Percentiles rank a stretch among this genome's conserved stretches.
phyloP scores from a whole-genome alignment of 2,888 invertebrate species.

The Melieria crassipennis region DNA sequence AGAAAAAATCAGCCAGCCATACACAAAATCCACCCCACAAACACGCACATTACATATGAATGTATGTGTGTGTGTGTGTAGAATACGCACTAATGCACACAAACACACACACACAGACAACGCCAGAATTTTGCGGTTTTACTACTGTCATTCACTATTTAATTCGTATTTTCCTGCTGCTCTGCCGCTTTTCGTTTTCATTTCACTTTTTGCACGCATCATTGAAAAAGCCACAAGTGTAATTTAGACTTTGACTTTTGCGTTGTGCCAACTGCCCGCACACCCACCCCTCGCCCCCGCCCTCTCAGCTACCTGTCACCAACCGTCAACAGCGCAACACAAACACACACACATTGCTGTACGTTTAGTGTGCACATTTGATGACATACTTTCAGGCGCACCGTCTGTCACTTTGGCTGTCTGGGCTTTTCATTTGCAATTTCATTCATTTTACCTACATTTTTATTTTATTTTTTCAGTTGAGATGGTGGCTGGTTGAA shows the following conservation, averaged over 20 bases:
- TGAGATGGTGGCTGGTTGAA: no score
- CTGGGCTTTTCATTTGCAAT: no score
- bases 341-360: no score
- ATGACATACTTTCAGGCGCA: constrained; percentile 10
- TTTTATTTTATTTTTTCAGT: no score
- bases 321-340: no score
- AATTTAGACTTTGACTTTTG: constrained; percentile 33
- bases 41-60: constrained; percentile 7
- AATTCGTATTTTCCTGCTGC: not conserved
- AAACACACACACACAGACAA: constrained; percentile 1
- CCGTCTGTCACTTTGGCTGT: not conserved
- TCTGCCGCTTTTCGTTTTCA: constrained; percentile 9
- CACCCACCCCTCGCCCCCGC: not conserved
- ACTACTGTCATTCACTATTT: constrained; percentile 36
- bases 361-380: no score
- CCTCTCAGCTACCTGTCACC: constrained; percentile 1
- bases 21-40: constrained; percentile 22
- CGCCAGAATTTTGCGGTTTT: constrained; percentile 35
- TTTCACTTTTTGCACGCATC: not conserved
- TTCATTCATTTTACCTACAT: no score
- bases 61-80: not conserved
- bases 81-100: no score
- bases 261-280: not conserved
- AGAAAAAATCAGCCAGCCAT: constrained; percentile 27
- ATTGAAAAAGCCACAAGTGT: constrained; percentile 36